phyloP scores from a whole-genome alignment of 2,113 vertebrate genomes.

The Carassius gibelio region DNA sequence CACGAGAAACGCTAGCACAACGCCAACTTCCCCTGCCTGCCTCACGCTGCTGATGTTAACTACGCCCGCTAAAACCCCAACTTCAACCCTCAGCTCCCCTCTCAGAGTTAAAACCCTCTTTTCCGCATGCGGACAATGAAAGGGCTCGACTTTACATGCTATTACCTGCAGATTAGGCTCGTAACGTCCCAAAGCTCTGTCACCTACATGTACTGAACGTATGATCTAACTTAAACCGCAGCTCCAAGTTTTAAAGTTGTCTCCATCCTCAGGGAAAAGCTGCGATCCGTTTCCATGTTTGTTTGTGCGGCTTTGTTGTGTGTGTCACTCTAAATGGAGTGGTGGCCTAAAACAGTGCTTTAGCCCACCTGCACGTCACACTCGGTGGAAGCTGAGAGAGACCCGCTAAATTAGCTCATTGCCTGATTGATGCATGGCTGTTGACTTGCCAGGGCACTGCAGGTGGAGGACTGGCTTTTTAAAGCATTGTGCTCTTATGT shows the following conservation, averaged over 20 bases:
- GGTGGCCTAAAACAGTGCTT: slow-evolving; percentile 56
- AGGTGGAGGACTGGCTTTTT: slow-evolving; percentile 63
- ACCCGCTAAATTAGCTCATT: slow-evolving; percentile 62
- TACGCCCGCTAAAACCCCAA: slow-evolving; percentile 50
- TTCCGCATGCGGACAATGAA: neutral
- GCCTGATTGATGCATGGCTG: slow-evolving; percentile 61
- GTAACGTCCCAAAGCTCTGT: neutral
- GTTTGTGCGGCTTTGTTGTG: slow-evolving; percentile 53
- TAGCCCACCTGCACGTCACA: slow-evolving; percentile 58
- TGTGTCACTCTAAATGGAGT: slow-evolving; percentile 57
- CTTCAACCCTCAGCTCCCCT: slow-evolving; percentile 34
- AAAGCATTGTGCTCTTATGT: slow-evolving; percentile 60
- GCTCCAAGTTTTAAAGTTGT: slow-evolving; percentile 29
- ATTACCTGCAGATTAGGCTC: slow-evolving; percentile 28
- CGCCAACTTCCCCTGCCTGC: slow-evolving; percentile 47
- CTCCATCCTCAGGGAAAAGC: slow-evolving; percentile 24
- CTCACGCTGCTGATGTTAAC: slow-evolving; percentile 53
- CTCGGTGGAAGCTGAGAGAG: slow-evolving; percentile 56
- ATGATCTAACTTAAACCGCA: slow-evolving; percentile 18
- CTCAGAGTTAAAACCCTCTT: slow-evolving; percentile 44
- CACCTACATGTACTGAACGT: neutral
- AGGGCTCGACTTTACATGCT: slow-evolving; percentile 23
- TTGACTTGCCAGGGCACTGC: slow-evolving; percentile 62
- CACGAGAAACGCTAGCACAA: slow-evolving; percentile 71
- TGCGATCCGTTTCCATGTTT: slow-evolving; percentile 40